Evolutionary conservation across 2,888 invertebrate species (phyloP), one percentile per base, ranked within the genome.

Genomic region (Apodemia mormo): DNA sequence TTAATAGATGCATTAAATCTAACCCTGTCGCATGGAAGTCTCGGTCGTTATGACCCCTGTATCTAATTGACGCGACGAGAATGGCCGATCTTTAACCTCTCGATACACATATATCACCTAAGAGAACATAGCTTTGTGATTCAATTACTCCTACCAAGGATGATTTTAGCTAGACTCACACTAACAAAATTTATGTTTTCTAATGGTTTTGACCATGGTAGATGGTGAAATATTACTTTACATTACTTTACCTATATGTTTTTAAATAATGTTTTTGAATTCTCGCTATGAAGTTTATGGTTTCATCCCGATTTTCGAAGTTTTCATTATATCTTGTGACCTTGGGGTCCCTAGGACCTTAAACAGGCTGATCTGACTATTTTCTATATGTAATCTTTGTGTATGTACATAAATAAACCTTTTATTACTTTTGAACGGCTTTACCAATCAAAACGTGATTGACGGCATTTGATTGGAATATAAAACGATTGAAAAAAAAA

Each of bases 31-130:
- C 84, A 84, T 82, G 80, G 82, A 85, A 84, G 85, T 84, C 80
- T 78, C 79, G 79, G 77, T 81, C 80, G 80, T 76, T 82, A 77
- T 84, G 90, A 89, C 88, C 89, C 84, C 79, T 85, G 85, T 79
- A 79, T 85, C 79, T 87, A 91, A 92, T 92, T 92, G 87, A 80
- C 75, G 75, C 82, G 80, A 78, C 87, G 89, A 82, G 89, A 92
- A 92, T 76, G 91, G 83, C 92, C 90, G 92, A 88, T 86, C 92
- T 85, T 82, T 92, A 90, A 91, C 90, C 92, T 80, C 78, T 72
- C 78, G 87, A 86, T 88, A 88, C 82, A 87, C 85, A 82, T 52
- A 52, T 85, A 88, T 89, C 89, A 89, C 88, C 85, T 81, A 82
- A 78, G 77, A 71, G 75, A 79, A 77, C 75, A 74, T 69, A 65